Evolutionary conservation across 2,888 invertebrate species (phyloP).

Genomic region (Catocala sponsa): DNA sequence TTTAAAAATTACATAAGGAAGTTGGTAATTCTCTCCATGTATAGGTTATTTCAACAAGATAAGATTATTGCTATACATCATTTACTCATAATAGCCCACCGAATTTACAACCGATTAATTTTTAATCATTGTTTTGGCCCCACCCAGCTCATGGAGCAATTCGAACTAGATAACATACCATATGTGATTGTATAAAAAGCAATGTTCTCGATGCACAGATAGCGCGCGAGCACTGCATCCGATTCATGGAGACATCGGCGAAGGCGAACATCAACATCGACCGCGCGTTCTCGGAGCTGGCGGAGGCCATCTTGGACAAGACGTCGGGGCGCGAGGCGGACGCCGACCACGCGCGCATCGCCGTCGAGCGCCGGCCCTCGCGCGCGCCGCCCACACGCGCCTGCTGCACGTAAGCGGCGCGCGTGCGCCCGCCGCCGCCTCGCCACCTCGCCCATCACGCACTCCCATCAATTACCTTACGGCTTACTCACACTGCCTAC

Average conservation of each 20-base stretch:
- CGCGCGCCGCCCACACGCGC: conserved; percentile 88
- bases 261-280: conserved; percentile 99
- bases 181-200: neutral
- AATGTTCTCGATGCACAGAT: conserved; percentile 89
- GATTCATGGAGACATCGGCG: conserved; percentile 99
- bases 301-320: conserved; percentile 98
- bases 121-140: too few relatives aligned
- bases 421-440: neutral
- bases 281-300: conserved; percentile 97
- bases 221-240: conserved; percentile 97
- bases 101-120: too few relatives aligned
- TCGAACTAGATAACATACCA: too few relatives aligned
- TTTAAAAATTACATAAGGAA: too few relatives aligned
- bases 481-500: neutral
- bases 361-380: conserved; percentile 91
- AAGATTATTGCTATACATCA: too few relatives aligned
- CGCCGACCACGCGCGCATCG: conserved; percentile 85
- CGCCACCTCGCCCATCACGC: neutral
- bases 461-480: too few relatives aligned
- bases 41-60: too few relatives aligned
- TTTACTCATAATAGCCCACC: too few relatives aligned
- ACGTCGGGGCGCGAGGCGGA: conserved; percentile 94
- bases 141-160: too few relatives aligned
- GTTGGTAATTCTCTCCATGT: too few relatives aligned
- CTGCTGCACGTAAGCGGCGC: conserved; percentile 76